Conservation (phyloP, 2,797 vertebrate genomes). For the Halcyon smyrnensis region DNA sequence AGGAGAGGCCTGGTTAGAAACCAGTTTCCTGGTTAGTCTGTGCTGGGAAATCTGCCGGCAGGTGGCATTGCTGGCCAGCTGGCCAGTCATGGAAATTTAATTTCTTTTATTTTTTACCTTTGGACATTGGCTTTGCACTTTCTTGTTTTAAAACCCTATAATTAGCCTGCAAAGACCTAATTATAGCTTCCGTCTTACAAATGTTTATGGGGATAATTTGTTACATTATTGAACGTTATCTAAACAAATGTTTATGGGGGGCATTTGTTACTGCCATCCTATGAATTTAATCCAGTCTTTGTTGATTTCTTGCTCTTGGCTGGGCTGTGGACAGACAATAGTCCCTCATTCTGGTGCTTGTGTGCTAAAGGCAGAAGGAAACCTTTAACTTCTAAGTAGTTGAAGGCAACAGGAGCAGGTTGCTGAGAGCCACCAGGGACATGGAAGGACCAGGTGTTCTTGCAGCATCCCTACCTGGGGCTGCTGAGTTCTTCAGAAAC, state of each 20-base stretch:
- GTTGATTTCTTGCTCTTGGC: not conserved
- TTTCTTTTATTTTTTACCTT: not conserved
- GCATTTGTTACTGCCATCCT: not conserved
- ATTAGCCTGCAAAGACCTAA: not conserved
- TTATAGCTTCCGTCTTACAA: not conserved
- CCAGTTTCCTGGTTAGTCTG: not conserved
- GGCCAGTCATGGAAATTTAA: not conserved
- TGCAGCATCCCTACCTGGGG: not conserved
- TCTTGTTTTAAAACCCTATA: not conserved
- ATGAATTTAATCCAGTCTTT: not conserved
- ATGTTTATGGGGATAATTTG: not conserved
- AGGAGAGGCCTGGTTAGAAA: not conserved
- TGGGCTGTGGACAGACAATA: not conserved
- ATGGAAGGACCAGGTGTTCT: not conserved
- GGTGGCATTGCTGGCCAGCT: slow-evolving; percentile 38
- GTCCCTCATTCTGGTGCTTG: not conserved
- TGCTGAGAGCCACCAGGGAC: not conserved
- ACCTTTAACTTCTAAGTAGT: not conserved
- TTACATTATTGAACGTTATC: not conserved
- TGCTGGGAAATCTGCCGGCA: not conserved
- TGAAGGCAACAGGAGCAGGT: not conserved
- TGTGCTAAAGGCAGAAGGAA: not conserved
- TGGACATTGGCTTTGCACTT: not conserved
- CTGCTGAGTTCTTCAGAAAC: not conserved
- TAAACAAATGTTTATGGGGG: not conserved